Base-by-base conservation (phyloP, 2,888 invertebrate genomes). In the Cylindroiulus punctatus region DNA sequence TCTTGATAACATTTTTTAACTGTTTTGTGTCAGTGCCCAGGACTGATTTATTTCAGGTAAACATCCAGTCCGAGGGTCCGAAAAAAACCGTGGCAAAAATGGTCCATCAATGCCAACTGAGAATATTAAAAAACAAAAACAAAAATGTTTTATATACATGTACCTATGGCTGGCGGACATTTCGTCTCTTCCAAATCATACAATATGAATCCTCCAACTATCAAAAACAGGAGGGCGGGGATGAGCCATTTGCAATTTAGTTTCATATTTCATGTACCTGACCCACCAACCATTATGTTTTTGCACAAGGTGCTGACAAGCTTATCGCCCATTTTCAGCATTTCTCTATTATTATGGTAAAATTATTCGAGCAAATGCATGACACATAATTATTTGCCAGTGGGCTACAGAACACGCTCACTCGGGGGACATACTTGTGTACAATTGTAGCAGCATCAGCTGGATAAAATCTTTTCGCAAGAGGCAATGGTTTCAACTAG, bases 261-360 rank as follows among this genome's bases (percentile, higher is more conserved):
- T 76, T 30, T 76, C 76, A 76, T 76, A 14, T 76, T 76, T 76
- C 76, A 26, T 8, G 26, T 76, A 76, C 26, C 76, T 30, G 76
- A 12, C 76, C 8, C 26, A 76, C 76, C 76, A 14, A 65, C 65
- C 26, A 65, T 12, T 76, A 76, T 76, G 76, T 76, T 76, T 76
- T 76, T 76, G 30, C 30, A 1, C 26, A 76, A 30, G 22, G 76
- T 30, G 76, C 76, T 76, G 76, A 76, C 76, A 76, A 30, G 76
- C 76, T 76, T 76, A 76, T 76, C 76, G 76, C 30, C 76, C 30
- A 14, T 76, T 76, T 76, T 76, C 14, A 30, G 30, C 76, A 76
- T 76, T 76, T 76, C 76, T 76, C 76, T 76, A 76, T 30, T 76
- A 76, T 76, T 76, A 76, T 76, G 76, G 76, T 76, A 76, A 76